Evolutionary conservation across 2,888 invertebrate species (phyloP).

Genomic region (Eupithecia pulchellata): DNA sequence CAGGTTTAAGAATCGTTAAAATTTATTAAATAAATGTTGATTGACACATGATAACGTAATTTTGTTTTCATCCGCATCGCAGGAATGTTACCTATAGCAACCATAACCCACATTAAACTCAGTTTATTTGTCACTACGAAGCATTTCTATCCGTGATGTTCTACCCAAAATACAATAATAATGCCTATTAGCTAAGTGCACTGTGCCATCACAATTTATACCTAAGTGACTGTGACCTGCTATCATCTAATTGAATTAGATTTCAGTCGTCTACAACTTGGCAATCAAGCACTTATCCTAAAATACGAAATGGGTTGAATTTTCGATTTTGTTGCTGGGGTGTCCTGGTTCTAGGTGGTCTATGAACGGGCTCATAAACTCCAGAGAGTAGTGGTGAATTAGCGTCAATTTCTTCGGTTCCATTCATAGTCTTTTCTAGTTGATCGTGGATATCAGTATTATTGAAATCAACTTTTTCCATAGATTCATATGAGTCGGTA

Average conservation of each 20-base stretch:
- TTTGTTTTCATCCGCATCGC: not conserved
- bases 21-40: too few species aligned
- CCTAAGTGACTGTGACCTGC: constrained; percentile 58
- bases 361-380: constrained; percentile 73
- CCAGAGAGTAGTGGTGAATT: constrained; percentile 78
- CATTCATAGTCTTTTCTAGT: constrained; percentile 49
- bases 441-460: constrained; percentile 45
- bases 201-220: constrained; percentile 71
- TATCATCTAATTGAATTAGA: constrained; percentile 61
- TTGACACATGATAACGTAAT: not conserved
- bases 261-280: constrained; percentile 66
- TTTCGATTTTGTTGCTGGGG: constrained; percentile 72
- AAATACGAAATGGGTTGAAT: constrained; percentile 80
- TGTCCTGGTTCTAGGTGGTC: constrained; percentile 74
- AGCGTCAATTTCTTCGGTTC: constrained; percentile 66
- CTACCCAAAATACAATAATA: constrained; percentile 30
- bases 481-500: constrained; percentile 25
- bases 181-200: constrained; percentile 71
- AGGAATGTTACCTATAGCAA: not conserved
- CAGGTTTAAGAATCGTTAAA: too few species aligned
- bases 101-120: not conserved
- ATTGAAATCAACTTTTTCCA: constrained; percentile 33
- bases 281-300: constrained; percentile 72
- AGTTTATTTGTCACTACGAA: not conserved
- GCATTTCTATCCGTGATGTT: not conserved